Conservation (phyloP, 2,888 invertebrate species). For the Tenthredo distinguenda region DNA sequence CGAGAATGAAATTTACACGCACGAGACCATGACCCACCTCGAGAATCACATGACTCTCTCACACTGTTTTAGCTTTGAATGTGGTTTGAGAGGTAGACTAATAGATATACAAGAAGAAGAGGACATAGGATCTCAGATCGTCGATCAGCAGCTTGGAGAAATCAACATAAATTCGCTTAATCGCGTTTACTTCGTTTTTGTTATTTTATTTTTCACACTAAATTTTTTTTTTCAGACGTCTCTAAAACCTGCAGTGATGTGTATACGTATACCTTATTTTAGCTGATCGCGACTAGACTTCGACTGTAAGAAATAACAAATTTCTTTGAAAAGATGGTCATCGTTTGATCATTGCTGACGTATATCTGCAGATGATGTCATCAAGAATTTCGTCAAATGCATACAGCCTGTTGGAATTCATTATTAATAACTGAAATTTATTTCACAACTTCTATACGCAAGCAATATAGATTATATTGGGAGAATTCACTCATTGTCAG, state of each 20-base stretch:
- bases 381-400: not conserved
- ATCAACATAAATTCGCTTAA: constrained; percentile 23
- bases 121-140: not conserved
- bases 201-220: not conserved
- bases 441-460: not conserved
- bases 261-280: not conserved
- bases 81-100: not conserved
- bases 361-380: not conserved
- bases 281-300: not conserved
- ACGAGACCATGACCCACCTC: constrained; percentile 64
- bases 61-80: not conserved
- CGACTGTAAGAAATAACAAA: not conserved
- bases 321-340: no score
- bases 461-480: not conserved
- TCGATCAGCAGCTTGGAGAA: constrained; percentile 1
- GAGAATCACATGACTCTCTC: constrained; percentile 47
- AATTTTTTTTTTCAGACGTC: not conserved
- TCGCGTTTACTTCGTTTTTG: not conserved
- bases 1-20: constrained; percentile 62
- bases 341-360: not conserved
- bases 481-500: not conserved
- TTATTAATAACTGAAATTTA: not conserved
- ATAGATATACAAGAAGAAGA: not conserved
- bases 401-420: not conserved
- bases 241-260: not conserved